These are phyloP conservation scores for Myrmecobius fasciatus DNA, from an alignment of 2,113 vertebrate genomes.

Conservation along the genomic window DNA sequence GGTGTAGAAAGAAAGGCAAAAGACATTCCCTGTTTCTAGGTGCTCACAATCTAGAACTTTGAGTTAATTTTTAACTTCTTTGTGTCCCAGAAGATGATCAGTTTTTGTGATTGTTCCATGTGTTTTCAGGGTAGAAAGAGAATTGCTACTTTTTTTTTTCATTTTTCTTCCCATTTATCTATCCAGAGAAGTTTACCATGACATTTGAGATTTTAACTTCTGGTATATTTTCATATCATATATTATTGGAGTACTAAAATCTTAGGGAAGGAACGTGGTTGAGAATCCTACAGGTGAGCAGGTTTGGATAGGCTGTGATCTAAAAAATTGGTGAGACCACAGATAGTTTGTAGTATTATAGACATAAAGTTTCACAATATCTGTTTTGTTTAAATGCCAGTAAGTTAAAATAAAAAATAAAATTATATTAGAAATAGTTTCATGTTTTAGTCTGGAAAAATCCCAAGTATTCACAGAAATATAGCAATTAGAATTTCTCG, in stretches of 20 bases:
- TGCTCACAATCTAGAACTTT: background rate
- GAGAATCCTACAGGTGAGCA: background rate
- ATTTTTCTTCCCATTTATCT: background rate
- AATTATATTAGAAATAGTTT: background rate
- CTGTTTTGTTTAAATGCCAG: background rate
- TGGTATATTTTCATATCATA: background rate
- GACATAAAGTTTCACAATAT: background rate
- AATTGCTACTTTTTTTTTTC: background rate
- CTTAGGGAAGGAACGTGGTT: background rate
- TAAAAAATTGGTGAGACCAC: background rate
- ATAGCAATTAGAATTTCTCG: background rate
- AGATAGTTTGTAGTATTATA: background rate
- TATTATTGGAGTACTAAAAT: background rate
- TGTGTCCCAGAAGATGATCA: background rate
- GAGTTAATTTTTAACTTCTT: background rate
- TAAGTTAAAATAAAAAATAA: background rate
- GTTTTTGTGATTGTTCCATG: background rate
- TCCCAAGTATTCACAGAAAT: background rate
- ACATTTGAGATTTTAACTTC: background rate
- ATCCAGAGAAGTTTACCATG: background rate
- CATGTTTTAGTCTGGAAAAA: background rate
- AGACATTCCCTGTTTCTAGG: background rate
- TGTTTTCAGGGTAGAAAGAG: background rate
- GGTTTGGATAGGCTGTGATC: background rate
- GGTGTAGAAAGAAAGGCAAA: background rate